Base-by-base conservation (phyloP, 2,888 invertebrate genomes). In the Mesorhabditis belari region DNA sequence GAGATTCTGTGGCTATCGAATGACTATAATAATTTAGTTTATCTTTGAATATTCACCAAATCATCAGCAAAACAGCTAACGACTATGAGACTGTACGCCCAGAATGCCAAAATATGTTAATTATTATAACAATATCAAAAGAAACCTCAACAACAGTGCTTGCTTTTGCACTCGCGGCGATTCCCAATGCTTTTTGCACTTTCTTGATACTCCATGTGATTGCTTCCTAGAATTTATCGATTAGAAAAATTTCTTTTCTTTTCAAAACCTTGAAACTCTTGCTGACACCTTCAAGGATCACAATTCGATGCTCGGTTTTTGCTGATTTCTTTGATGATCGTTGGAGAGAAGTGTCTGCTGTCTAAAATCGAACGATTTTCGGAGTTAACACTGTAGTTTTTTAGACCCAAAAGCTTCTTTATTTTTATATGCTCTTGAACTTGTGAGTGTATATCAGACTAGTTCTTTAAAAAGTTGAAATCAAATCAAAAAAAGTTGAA, bases 171-270 rank as follows among this genome's bases (percentile, higher is more conserved):
- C 17, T 12, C 9, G 51, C 19, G 9, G 9, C n/a, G 17, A 51
- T 17, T 21, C 51, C 19, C 17, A 28, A n/a, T 9, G 44, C 44
- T 35, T 35, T 24, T 3, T 49, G 5, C 3, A 73, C 73, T 52
- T 74, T 74, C 54, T 66, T 68, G 61, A 74, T 58, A 66, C 73
- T 74, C 73, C 73, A 74, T 3, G 71, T 74, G 57, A 74, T 72
- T 0, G 73, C 73, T 56, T 74, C 67, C n/a, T 71, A 69, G 66
- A 74, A 35, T 1, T n/a, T 17, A 35, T 9, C 12, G n/a, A n/a
- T n/a, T 35, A 17, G 44, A 2, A 35, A 35, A 35, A 35, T n/a
- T n/a, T n/a, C n/a, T n/a, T n/a, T n/a, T n/a, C n/a, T n/a, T n/a
- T n/a, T n/a, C n/a, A n/a, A n/a, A n/a, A 35, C 44, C 44, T 35